phyloP scores from a whole-genome alignment of 2,888 invertebrate genomes.

The Drosophila austrosaltans region DNA sequence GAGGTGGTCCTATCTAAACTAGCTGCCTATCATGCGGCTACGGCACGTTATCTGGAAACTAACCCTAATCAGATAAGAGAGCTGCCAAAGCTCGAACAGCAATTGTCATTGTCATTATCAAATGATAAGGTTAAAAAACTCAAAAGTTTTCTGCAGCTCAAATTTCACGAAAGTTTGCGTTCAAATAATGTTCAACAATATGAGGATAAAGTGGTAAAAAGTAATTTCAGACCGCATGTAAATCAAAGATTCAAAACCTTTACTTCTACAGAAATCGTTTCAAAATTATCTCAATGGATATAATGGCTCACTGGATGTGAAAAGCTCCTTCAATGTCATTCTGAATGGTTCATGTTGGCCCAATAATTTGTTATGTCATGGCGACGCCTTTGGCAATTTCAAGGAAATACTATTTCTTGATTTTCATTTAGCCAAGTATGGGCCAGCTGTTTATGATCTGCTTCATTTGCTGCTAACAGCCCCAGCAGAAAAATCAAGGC shows the following conservation, averaged over 20 bases:
- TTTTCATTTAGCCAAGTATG: slow-evolving; percentile 63
- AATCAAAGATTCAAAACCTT: background rate
- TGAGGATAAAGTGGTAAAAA: slow-evolving; percentile 68
- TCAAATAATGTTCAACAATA: slow-evolving; percentile 48
- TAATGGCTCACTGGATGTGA: slow-evolving; percentile 19
- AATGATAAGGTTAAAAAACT: slow-evolving; percentile 12
- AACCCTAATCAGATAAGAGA: slow-evolving; percentile 30
- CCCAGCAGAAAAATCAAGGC: slow-evolving; percentile 62
- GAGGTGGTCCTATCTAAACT: slow-evolving; percentile 66
- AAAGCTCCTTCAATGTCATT: slow-evolving; percentile 64
- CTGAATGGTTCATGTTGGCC: slow-evolving; percentile 74
- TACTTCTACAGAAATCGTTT: slow-evolving; percentile 51
- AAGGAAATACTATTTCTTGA: slow-evolving; percentile 69
- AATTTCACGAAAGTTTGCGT: slow-evolving; percentile 60
- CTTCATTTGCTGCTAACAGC: slow-evolving; percentile 72
- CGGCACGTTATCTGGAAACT: slow-evolving; percentile 59
- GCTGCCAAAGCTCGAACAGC: slow-evolving; percentile 25
- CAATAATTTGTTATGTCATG: slow-evolving; percentile 71
- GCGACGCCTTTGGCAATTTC: slow-evolving; percentile 61
- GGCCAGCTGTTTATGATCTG: slow-evolving; percentile 73
- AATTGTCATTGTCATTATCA: background rate
- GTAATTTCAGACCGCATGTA: background rate
- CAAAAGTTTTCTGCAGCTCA: slow-evolving; percentile 40
- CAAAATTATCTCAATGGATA: slow-evolving; percentile 34
- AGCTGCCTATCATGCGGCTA: slow-evolving; percentile 79